Evolutionary conservation across 2,797 vertebrate species (phyloP), one percentile per base, ranked within the genome.

Genomic region (Siniperca undulata): DNA sequence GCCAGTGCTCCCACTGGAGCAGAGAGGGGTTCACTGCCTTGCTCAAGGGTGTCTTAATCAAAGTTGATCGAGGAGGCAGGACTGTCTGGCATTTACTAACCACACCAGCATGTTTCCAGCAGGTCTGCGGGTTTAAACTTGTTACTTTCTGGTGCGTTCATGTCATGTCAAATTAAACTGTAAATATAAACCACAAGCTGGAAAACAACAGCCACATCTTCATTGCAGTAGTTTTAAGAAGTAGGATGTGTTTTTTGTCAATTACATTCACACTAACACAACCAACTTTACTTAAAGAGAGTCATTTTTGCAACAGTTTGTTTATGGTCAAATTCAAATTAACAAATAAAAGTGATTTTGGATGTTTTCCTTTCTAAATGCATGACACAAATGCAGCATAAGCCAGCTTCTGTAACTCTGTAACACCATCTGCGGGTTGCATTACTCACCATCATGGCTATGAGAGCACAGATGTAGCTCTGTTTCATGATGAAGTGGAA

Each of bases 401-500:
- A 20, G 34, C 27, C 46, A 42, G 42, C 55, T 48, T 46, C 72
- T 77, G 36, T 61, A 40, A 20, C 56, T 62, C 27, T 27, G 17
- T 62, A 20, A 34, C 55, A 34, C 42, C 73, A 40, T 24, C 64
- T 65, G 59, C 3, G 69, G 17, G 66, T 22, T 74, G 38, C 24
- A n/a, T 58, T 5, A 93, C 97, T 91, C 94, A 99, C 99, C 99
- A 99, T 99, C 99, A 99, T 99, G 24, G 99, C 96, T 44, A 99
- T 99, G 38, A 99, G 97, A 90, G 99, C 99, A 80, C 98, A 99
- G 89, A 99, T 98, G 88, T 99, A 99, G 90, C 99, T 99, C 91
- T 99, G 99, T 80, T 99, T 99, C 99, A 99, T 99, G 87, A 99
- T 93, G 90, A 99, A 99, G 48, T 97, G 96, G 90, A 99, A 98